Evolutionary conservation across 1,140 invertebrate genomes (phyloP), one percentile per base, ranked within the genome.

Genomic region (Cydia pomonella): DNA sequence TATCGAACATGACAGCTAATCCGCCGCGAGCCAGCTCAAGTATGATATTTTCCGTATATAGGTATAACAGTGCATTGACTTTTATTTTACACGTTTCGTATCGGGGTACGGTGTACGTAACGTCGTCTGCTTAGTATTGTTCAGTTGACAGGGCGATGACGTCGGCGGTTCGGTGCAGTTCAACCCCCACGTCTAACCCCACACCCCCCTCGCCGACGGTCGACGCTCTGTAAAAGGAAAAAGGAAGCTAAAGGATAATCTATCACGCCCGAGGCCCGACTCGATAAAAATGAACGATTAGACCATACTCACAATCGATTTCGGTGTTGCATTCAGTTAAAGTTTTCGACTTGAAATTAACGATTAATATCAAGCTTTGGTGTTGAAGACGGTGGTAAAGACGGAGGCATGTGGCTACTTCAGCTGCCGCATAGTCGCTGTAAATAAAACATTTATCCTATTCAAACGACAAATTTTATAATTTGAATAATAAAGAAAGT

Each of bases 201-300:
- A 82, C 62, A 33, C 29, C 74, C 78, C 71, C 79, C 80, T 83
- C 80, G 80, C 84, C 87, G 84, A 78, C 90, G 89, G 90, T 92
- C 90, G 90, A 90, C 88, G 90, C 88, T 91, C 89, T 89, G 87
- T 85, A 87, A 88, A 92, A 89, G 84, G 85, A 90, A 91, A 92
- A 91, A 91, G 87, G 87, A 92, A 90, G 85, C 87, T 84, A 86
- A 85, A 90, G 87, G 88, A 92, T 91, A 91, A 92, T 92, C 90
- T 92, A 91, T 92, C 90, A 92, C 86, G 89, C 86, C 84, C 85
- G 83, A 87, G 85, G 90, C 87, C 80, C 84, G 84, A 86, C 87
- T 90, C 90, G 89, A 92, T 90, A 92, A 90, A 91, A 91, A 91
- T 90, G 87, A 89, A 92, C 87, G 86, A 89, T 90, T 89, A 91